Conservation (phyloP, 2,888 invertebrate genomes). For the Tillus elongatus region DNA sequence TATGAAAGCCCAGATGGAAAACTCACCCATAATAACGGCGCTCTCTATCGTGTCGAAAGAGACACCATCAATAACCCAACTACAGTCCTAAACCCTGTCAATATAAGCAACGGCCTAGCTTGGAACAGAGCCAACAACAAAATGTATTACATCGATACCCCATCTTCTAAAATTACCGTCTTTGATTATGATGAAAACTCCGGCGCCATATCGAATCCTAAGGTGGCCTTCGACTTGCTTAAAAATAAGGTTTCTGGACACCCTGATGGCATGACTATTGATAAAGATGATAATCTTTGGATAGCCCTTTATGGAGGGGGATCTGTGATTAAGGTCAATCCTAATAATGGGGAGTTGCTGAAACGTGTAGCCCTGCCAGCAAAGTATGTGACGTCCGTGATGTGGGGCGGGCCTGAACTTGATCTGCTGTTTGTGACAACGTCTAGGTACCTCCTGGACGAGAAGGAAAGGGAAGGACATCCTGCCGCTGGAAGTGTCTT, state of each 20-base stretch:
- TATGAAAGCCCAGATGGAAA: conserved; percentile 43
- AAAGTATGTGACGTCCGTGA: conserved; percentile 50
- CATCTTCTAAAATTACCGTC: conserved; percentile 54
- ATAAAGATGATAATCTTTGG: conserved; percentile 68
- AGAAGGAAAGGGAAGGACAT: conserved; percentile 30
- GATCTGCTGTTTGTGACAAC: conserved; percentile 56
- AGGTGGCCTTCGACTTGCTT: conserved; percentile 26
- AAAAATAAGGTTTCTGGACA: conserved; percentile 16
- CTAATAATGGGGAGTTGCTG: conserved; percentile 40
- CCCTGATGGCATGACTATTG: conserved; percentile 58
- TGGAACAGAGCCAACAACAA: conserved; percentile 62
- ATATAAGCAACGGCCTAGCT: conserved; percentile 70
- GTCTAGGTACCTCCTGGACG: conserved; percentile 33
- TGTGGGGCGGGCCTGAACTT: conserved; percentile 53
- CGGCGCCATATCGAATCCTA: conserved; percentile 42
- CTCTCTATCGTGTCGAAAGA: conserved; percentile 50
- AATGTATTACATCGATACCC: conserved; percentile 72
- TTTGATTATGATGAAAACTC: conserved; percentile 58
- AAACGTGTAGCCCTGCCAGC: conserved; percentile 47
- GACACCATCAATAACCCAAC: conserved; percentile 30
- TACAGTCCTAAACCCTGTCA: conserved; percentile 41
- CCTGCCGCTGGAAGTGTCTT: conserved; percentile 45
- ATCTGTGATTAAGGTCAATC: conserved; percentile 49
- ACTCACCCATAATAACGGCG: conserved; percentile 46
- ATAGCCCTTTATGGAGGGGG: conserved; percentile 56